These are phyloP conservation scores for Scaptomyza reducta DNA, from an alignment of 2,888 invertebrate genomes.

Conservation along the genomic window DNA sequence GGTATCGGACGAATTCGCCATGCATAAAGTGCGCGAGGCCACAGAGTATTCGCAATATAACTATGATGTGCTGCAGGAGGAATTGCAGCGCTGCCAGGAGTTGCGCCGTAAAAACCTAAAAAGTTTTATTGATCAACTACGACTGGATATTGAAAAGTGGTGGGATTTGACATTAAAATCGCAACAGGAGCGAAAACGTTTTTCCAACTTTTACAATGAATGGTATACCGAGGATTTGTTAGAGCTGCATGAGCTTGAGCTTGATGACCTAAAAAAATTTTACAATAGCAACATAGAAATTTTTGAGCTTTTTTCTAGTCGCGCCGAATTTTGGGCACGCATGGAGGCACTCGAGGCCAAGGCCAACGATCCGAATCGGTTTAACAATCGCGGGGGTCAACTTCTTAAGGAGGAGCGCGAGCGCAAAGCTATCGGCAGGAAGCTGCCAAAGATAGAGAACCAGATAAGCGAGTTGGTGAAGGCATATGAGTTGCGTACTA, in stretches of 20 bases:
- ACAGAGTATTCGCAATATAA: constrained; percentile 24
- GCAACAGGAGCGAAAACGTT: constrained; percentile 86
- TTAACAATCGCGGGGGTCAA: constrained; percentile 94
- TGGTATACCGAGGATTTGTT: constrained; percentile 88
- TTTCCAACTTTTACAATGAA: constrained; percentile 88
- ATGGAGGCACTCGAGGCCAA: constrained; percentile 90
- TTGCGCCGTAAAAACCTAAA: constrained; percentile 91
- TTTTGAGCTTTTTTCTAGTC: constrained; percentile 87
- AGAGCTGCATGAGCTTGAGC: constrained; percentile 87
- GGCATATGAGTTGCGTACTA: constrained; percentile 86
- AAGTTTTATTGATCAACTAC: constrained; percentile 86
- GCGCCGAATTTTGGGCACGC: constrained; percentile 90
- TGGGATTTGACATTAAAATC: constrained; percentile 87
- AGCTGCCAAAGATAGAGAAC: constrained; percentile 90
- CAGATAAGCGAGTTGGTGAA: constrained; percentile 86
- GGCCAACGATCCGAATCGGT: constrained; percentile 92
- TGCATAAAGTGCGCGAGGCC: constrained; percentile 86
- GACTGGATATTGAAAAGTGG: constrained; percentile 87
- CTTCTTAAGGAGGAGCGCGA: constrained; percentile 85
- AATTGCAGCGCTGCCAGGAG: constrained; percentile 90
- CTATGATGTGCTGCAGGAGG: constrained; percentile 85
- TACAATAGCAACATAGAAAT: constrained; percentile 88
- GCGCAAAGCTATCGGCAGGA: constrained; percentile 88
- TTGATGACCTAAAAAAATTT: constrained; percentile 88
- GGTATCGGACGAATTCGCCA: constrained; percentile 87